Base-by-base conservation (phyloP, 2,113 vertebrate genomes). In the Podarcis cretensis region DNA sequence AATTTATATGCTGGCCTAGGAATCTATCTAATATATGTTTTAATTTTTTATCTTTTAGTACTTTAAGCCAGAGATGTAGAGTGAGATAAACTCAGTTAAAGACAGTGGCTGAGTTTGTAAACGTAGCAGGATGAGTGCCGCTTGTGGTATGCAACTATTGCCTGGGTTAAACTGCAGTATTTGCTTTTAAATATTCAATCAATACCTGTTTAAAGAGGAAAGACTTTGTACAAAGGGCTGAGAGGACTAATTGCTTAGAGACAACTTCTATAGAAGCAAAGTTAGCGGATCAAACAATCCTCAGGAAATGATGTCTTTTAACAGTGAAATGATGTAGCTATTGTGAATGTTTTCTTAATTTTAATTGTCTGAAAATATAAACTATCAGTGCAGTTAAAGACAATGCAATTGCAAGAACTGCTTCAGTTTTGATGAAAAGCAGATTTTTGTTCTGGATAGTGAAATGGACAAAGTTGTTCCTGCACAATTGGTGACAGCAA, bases 131-230 rank as follows among this genome's bases (percentile, higher is more conserved):
- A 54, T 0, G 0, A 37, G 35, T 88, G 68, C 40, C 86, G 83
- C 75, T 91, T 91, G 85, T 79, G 74, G 85, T 87, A 71, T 87
- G 66, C 78, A 92, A 79, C 48, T 43, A 13, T 80, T 78, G 66
- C 25, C 65, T 32, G 68, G 92, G 84, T 93, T 92, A 87, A 94
- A 89, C 92, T 85, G 92, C 40, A 86, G 63, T 94, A 65, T 93
- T 95, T 95, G 80, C 95, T 95, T 96, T 96, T 57, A 88, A 95
- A 89, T 23, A 90, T 83, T 89, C 86, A 82, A 65, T 93, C 91
- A 91, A 75, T 94, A 87, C 48, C 89, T n/a, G 48, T 90, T 90
- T 94, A 96, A 96, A 95, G 40, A 25, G 16, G 63, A 5, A 76
- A 76, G 21, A 59, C 84, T 94, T 86, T 94, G 90, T 95, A 94